These are phyloP conservation scores for Ibidorhyncha struthersii DNA, from an alignment of 2,113 vertebrate species.

Conservation along the genomic window DNA sequence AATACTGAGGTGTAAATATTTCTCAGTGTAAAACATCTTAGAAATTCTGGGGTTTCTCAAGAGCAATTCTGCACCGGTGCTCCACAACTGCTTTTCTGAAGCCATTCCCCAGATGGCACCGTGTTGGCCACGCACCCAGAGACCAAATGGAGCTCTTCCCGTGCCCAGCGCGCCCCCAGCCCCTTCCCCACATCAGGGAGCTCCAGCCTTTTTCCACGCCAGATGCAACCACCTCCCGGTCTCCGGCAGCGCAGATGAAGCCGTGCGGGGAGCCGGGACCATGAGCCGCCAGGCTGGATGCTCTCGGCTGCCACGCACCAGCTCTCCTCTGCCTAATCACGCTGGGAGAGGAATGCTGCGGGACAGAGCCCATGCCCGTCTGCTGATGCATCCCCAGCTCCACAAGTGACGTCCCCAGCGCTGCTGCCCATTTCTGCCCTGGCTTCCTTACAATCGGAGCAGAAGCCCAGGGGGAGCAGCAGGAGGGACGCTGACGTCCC, in stretches of 20 bases:
- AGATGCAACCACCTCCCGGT: neutral
- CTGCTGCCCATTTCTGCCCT: neutral
- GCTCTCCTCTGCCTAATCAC: too few relatives aligned
- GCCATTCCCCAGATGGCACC: too few relatives aligned
- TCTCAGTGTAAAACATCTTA: too few relatives aligned
- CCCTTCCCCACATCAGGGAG: neutral
- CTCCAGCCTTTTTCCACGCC: neutral
- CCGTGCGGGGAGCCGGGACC: fast-evolving
- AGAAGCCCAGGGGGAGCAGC: neutral
- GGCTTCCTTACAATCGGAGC: neutral
- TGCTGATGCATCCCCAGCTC: neutral
- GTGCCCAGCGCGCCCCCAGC: fast-evolving
- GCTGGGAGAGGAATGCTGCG: neutral
- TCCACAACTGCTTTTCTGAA: neutral
- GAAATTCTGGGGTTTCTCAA: neutral
- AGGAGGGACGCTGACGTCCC: neutral
- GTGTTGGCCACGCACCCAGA: fast-evolving
- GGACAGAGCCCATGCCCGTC: neutral
- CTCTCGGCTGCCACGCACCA: neutral
- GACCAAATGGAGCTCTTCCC: neutral
- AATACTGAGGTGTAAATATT: neutral
- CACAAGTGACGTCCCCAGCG: neutral
- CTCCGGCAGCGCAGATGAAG: fast-evolving
- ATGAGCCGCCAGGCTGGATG: neutral
- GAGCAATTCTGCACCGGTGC: too few relatives aligned